Conservation (phyloP, 2,797 vertebrate genomes). For the Triplophysa bombifrons region DNA sequence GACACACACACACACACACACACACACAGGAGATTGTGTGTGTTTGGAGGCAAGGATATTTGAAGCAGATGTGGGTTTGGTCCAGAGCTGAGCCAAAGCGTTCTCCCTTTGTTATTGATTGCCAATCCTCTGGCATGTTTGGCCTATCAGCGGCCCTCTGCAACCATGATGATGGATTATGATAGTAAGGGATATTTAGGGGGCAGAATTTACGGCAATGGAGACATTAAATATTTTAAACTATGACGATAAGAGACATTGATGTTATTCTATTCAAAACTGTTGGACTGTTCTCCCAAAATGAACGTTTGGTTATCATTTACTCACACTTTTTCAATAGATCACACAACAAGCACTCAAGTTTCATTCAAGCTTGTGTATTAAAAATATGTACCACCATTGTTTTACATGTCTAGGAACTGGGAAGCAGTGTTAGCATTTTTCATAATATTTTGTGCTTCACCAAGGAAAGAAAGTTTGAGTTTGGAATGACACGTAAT, state of each 20-base stretch:
- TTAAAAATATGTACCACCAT: not conserved
- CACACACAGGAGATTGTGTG: slow-evolving; percentile 68
- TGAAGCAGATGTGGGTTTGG: slow-evolving; percentile 83
- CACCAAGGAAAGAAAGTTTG: not conserved
- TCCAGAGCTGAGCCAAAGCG: slow-evolving; percentile 63
- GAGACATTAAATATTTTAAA: slow-evolving; percentile 29
- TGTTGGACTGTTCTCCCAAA: not conserved
- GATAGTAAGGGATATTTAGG: slow-evolving; percentile 39
- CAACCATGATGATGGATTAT: slow-evolving; percentile 63
- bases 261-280: not conserved
- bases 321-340: not conserved
- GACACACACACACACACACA: not conserved
- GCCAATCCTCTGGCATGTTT: slow-evolving; percentile 77
- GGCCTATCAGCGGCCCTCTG: slow-evolving; percentile 70
- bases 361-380: not conserved
- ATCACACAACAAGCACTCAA: not conserved
- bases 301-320: not conserved
- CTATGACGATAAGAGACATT: slow-evolving; percentile 32
- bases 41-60: slow-evolving; percentile 75
- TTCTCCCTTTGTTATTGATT: slow-evolving; percentile 77
- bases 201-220: slow-evolving; percentile 33
- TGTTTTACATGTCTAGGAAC: not conserved
- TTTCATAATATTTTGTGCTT: not conserved
- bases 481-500: not conserved
- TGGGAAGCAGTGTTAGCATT: not conserved